Percentiles rank a stretch among this genome's conserved stretches.
These are phyloP conservation scores for Teleopsis dalmanni DNA, from an alignment of 1,140 invertebrate species.

Conservation along the genomic window DNA sequence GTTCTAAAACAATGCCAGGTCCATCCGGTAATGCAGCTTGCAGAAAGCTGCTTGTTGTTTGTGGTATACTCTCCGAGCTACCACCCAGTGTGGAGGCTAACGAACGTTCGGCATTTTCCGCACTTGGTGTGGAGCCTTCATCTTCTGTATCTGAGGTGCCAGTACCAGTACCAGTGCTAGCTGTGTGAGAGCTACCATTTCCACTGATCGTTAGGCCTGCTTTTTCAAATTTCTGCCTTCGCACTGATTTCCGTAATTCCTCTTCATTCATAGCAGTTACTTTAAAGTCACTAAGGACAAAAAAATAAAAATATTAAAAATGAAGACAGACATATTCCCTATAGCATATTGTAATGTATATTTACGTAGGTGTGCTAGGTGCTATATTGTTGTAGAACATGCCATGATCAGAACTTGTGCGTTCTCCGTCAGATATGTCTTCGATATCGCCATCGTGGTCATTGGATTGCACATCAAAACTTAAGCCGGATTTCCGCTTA, in stretches of 20 bases:
- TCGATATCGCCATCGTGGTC: slow-evolving; percentile 82
- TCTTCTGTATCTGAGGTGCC: slow-evolving; percentile 74
- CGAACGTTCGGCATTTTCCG: slow-evolving; percentile 60
- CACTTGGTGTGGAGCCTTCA: slow-evolving; percentile 67
- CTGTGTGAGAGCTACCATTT: slow-evolving; percentile 41
- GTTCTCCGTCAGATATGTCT: slow-evolving; percentile 75
- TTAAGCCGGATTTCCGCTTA: slow-evolving; percentile 33
- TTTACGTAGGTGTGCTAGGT: slow-evolving; percentile 42
- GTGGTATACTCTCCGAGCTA: slow-evolving; percentile 39
- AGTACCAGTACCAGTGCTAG: slow-evolving; percentile 59
- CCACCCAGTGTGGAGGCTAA: slow-evolving; percentile 42
- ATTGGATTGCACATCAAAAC: slow-evolving; percentile 47
- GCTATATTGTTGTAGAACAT: slow-evolving; percentile 41
- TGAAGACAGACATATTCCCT: not conserved
- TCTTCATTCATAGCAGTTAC: slow-evolving; percentile 82
- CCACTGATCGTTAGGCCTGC: slow-evolving; percentile 45
- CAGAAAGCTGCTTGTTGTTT: slow-evolving; percentile 32
- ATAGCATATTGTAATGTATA: not conserved
- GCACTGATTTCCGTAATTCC: slow-evolving; percentile 69
- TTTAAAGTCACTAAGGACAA: slow-evolving; percentile 62
- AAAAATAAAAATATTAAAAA: slow-evolving; percentile 1
- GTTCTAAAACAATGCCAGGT: slow-evolving; percentile 32
- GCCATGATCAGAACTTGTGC: slow-evolving; percentile 63
- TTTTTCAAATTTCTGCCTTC: slow-evolving; percentile 58
- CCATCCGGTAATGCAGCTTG: slow-evolving; percentile 41